Percentiles rank a stretch among this genome's conserved stretches.
phyloP scores from a whole-genome alignment of 2,113 vertebrate genomes.

The Pollachius pollachius region DNA sequence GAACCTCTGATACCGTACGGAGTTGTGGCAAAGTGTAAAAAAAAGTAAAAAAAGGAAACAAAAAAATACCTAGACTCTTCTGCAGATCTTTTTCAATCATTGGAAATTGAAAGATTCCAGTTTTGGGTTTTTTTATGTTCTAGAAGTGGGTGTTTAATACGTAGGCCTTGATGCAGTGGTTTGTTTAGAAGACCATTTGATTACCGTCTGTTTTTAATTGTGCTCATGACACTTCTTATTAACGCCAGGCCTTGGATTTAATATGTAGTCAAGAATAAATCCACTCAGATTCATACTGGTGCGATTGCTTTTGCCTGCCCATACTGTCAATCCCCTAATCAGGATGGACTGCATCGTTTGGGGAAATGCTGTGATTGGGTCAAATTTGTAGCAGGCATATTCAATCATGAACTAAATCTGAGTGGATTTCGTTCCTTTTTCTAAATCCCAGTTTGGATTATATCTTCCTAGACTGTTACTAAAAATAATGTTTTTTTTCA shows the following conservation, averaged over 20 bases:
- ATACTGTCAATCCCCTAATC: conserved; percentile 16
- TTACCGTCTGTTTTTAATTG: conserved; percentile 63
- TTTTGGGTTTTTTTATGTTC: conserved; percentile 43
- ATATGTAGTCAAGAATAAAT: conserved; percentile 39
- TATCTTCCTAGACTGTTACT: conserved; percentile 69
- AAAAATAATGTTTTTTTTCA: conserved; percentile 62
- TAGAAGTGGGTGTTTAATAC: conserved; percentile 68
- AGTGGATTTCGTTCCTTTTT: conserved; percentile 61
- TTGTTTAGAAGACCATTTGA: conserved; percentile 61
- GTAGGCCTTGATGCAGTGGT: conserved; percentile 66
- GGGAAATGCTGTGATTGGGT: conserved; percentile 20
- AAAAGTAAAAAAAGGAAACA: neutral
- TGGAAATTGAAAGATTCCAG: neutral
- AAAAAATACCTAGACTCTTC: conserved; percentile 21
- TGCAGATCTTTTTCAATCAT: conserved; percentile 16
- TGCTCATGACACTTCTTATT: conserved; percentile 58
- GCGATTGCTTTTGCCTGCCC: conserved; percentile 50
- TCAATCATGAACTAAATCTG: conserved; percentile 51
- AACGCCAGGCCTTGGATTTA: conserved; percentile 52
- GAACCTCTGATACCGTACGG: conserved; percentile 24
- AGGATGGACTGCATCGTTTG: conserved; percentile 5
- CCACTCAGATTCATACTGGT: conserved; percentile 48
- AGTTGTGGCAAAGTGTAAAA: conserved; percentile 26
- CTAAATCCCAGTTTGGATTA: conserved; percentile 60
- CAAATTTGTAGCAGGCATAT: conserved; percentile 30